Base-by-base conservation (phyloP, 2,113 vertebrate species). In the Calidris pugnax region DNA sequence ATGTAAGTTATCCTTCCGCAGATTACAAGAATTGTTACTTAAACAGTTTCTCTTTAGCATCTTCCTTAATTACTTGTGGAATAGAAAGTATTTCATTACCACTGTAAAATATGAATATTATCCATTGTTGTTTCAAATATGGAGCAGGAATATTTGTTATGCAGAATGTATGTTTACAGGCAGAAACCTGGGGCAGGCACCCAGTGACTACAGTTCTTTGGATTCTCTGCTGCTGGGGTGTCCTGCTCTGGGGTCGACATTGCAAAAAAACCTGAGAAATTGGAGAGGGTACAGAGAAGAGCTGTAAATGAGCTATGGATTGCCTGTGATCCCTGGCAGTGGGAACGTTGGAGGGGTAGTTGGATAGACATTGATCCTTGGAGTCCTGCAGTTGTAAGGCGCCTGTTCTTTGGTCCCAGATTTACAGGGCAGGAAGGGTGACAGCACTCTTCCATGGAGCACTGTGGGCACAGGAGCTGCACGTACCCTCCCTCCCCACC, bases 61-160 rank as follows among this genome's bases (percentile, higher is more conserved):
- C 75, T 88, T 91, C 57, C 82, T 83, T 93, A 94, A 80, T 88
- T 95, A 86, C 86, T 77, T 76, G 83, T 74, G 63, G 86, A 90
- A 90, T 47, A 83, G 63, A 35, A 74, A 79, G 62, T 73, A 68
- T 83, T 90, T 73, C 39, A 68, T 83, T 80, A 57, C 53, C 41
- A 24, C 53, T 51, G 55, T 85, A 67, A 83, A 73, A 90, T 64
- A 78, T 5, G 8, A 72, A 75, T 56, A 68, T 47, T 85, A 48
- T 16, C 66, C 57, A 9, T 12, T 30, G 35, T 55, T 72, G 35
- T 59, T 93, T 62, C 55, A 76, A 90, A 88, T 19, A 63, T 43
- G 51, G 39, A 87, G 62, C 48, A 90, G 67, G 69, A 85, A 79
- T 66, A 56, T 18, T 53, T 66, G 33, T 27, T 53, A 33, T 24